phyloP scores from a whole-genome alignment of 1,140 invertebrate species.

The Odontomachus brunneus region DNA sequence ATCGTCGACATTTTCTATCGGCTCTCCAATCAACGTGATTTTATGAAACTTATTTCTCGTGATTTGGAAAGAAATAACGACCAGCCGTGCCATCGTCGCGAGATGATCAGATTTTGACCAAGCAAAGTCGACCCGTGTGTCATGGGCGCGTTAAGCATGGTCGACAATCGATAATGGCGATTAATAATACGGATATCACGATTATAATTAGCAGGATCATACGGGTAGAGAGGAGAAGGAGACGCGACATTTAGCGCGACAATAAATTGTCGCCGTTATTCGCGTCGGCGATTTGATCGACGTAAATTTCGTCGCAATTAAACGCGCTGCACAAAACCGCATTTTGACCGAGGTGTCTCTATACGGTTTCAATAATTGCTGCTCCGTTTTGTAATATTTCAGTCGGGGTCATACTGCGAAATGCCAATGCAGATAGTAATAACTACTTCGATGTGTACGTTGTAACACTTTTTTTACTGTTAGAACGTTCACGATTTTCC shows the following conservation, averaged over 20 bases:
- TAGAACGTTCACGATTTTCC: conserved; percentile 15
- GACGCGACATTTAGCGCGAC: conserved; percentile 41
- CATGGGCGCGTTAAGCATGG: conserved; percentile 31
- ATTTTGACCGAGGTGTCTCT: conserved; percentile 55
- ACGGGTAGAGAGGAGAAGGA: not conserved
- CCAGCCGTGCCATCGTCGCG: conserved; percentile 1
- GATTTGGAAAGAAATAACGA: conserved; percentile 24
- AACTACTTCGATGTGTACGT: conserved; percentile 5
- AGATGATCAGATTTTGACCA: not conserved
- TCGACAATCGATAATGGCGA: conserved; percentile 55
- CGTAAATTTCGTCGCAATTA: conserved; percentile 59
- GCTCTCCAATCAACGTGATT: not conserved
- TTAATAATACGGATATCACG: conserved; percentile 56
- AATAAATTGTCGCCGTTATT: conserved; percentile 58
- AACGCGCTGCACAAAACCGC: conserved; percentile 50
- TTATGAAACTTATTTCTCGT: not conserved
- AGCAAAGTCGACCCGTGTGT: conserved; percentile 48
- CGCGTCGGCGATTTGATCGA: conserved; percentile 55
- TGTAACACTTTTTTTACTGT: conserved; percentile 37
- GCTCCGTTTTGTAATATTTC: conserved; percentile 59
- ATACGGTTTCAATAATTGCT: conserved; percentile 52
- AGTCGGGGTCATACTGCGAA: not conserved
- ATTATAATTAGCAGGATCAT: conserved; percentile 56
- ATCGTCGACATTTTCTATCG: not conserved
- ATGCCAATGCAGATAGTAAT: conserved; percentile 18